phyloP scores from a whole-genome alignment of 2,888 invertebrate species.

The Caenorhabditis parvicauda region DNA sequence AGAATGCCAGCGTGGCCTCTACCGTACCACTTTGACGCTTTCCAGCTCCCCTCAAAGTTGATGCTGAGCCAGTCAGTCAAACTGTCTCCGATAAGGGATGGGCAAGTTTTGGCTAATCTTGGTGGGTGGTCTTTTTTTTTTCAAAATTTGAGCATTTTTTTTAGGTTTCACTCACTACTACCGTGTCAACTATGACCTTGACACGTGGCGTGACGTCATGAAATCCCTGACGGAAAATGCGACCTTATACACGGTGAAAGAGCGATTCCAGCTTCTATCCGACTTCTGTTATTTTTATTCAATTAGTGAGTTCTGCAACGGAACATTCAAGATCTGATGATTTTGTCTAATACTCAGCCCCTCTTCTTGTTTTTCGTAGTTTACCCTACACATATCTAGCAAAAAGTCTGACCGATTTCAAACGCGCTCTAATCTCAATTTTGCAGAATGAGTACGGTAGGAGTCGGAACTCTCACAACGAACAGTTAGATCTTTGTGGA shows the following conservation, averaged over 20 bases:
- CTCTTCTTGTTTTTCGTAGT: too few species aligned
- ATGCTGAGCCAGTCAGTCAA: constrained; percentile 42
- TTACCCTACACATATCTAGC: too few species aligned
- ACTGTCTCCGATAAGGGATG: constrained; percentile 30
- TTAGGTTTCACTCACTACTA: constrained; percentile 33
- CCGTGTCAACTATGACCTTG: constrained; percentile 39
- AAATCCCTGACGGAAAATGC: constrained; percentile 27
- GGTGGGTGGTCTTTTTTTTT: background rate
- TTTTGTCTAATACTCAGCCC: too few species aligned
- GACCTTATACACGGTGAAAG: constrained; percentile 29
- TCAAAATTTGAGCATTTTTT: background rate
- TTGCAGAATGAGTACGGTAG: too few species aligned
- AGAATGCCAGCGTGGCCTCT: constrained; percentile 40
- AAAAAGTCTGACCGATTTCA: too few species aligned
- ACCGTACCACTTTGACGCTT: constrained; percentile 33
- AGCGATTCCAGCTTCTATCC: constrained; percentile 32
- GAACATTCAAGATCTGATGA: too few species aligned
- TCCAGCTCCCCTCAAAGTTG: constrained; percentile 33
- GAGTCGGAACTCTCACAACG: too few species aligned
- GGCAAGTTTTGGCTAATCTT: constrained; percentile 18
- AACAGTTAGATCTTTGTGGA: too few species aligned
- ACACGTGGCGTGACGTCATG: constrained; percentile 33
- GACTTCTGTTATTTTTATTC: constrained; percentile 41
- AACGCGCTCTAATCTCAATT: too few species aligned
- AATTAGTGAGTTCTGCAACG: constrained; percentile 17